phyloP scores from a whole-genome alignment of 2,113 vertebrate species.

The Hirundichthys speculiger region DNA sequence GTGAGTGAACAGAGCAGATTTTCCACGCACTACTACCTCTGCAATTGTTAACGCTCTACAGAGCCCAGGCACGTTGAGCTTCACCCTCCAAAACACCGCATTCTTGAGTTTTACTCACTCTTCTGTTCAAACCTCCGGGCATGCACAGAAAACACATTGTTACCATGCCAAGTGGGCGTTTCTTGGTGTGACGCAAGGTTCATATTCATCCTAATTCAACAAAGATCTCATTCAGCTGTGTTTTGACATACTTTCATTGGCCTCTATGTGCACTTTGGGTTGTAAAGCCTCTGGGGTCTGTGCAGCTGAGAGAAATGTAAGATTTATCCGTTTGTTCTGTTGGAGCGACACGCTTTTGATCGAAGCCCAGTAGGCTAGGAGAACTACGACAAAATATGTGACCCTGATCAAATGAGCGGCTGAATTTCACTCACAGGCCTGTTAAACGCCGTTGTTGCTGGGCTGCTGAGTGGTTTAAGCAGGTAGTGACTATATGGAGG shows the following conservation, averaged over 20 bases:
- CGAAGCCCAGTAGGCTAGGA: neutral
- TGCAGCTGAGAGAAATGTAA: conserved; percentile 1
- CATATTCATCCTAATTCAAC: conserved; percentile 64
- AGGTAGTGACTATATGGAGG: too few species aligned
- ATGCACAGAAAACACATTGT: conserved; percentile 69
- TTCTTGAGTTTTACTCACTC: conserved; percentile 54
- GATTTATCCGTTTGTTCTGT: conserved; percentile 1
- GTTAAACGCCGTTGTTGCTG: neutral
- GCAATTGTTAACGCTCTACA: conserved; percentile 55
- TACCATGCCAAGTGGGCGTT: conserved; percentile 67
- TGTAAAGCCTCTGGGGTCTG: neutral
- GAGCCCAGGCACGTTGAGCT: conserved; percentile 20
- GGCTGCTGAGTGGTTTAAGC: too few species aligned
- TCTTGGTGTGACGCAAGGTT: conserved; percentile 37
- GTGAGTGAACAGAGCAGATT: conserved; percentile 45
- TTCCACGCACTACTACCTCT: conserved; percentile 38
- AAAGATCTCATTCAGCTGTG: conserved; percentile 64
- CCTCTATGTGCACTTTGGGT: conserved; percentile 41
- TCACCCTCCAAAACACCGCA: conserved; percentile 37
- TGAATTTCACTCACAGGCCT: too few species aligned
- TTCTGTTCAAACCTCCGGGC: conserved; percentile 41
- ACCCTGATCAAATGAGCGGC: too few species aligned
- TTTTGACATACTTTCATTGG: conserved; percentile 52
- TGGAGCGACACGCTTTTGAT: neutral
- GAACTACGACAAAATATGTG: neutral